Percentiles rank a stretch among this genome's conserved stretches.
These are phyloP conservation scores for Rhabdomys pumilio DNA, from an alignment of 2,797 vertebrate species.

Conservation along the genomic window DNA sequence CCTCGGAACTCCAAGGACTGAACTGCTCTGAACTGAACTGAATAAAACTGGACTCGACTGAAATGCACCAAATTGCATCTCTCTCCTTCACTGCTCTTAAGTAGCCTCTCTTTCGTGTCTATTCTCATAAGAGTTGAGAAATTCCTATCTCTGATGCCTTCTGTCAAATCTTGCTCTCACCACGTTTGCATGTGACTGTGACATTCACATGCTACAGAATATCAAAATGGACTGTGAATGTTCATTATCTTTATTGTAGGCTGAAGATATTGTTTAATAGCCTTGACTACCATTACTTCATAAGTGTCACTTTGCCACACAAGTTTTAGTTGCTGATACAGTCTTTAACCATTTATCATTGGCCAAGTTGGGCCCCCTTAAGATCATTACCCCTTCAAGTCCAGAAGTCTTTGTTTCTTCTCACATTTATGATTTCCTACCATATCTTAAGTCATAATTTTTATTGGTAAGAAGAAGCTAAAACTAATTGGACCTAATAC, in stretches of 20 bases:
- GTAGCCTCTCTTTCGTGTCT: neutral
- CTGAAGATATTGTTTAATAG: constrained; percentile 61
- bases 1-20: neutral
- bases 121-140: neutral
- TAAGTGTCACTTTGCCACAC: neutral
- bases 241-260: constrained; percentile 59
- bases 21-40: neutral
- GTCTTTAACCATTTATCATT: neutral
- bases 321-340: neutral
- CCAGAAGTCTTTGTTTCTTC: constrained; percentile 31
- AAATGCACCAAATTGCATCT: neutral
- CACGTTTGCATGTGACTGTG: neutral
- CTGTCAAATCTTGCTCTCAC: neutral
- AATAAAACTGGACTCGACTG: neutral
- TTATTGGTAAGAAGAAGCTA: neutral
- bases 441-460: neutral
- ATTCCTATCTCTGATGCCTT: neutral
- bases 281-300: neutral
- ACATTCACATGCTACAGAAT: neutral
- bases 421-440: constrained; percentile 9
- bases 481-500: neutral
- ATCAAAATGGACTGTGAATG: constrained; percentile 52
- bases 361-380: neutral
- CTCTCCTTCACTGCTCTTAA: neutral
- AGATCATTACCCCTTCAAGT: neutral